phyloP scores from a whole-genome alignment of 2,888 invertebrate species.

The Mythimna vitellina region DNA sequence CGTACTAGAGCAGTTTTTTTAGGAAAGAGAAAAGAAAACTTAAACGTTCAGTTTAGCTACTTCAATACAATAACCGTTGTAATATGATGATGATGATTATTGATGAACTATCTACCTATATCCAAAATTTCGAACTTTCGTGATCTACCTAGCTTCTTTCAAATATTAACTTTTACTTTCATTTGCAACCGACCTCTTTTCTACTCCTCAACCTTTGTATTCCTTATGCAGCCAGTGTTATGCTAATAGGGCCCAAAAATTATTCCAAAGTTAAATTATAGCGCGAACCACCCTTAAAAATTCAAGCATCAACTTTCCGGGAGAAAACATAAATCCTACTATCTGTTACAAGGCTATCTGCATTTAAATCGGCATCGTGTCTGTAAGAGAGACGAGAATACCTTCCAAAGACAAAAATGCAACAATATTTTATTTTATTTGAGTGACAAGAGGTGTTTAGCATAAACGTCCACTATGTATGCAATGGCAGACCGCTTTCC shows the following conservation, averaged over 20 bases:
- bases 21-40: too few relatives aligned
- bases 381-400: slow-evolving; percentile 39
- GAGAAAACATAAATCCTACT: slow-evolving; percentile 53
- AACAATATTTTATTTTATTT: slow-evolving; percentile 74
- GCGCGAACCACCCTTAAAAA: slow-evolving; percentile 40
- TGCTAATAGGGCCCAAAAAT: slow-evolving; percentile 32
- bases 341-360: slow-evolving; percentile 54
- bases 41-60: too few relatives aligned
- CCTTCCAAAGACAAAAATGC: slow-evolving; percentile 67
- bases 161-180: slow-evolving; percentile 9
- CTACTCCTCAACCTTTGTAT: slow-evolving; percentile 29
- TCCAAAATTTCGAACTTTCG: not conserved
- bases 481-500: slow-evolving; percentile 63
- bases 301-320: slow-evolving; percentile 25
- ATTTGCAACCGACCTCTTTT: slow-evolving; percentile 30
- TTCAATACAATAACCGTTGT: too few relatives aligned
- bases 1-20: too few relatives aligned
- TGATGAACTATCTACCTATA: not conserved
- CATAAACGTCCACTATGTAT: slow-evolving; percentile 75
- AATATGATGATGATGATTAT: too few relatives aligned
- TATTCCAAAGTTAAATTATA: slow-evolving; percentile 49
- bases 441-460: slow-evolving; percentile 71
- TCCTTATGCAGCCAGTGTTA: slow-evolving; percentile 32
- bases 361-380: slow-evolving; percentile 58
- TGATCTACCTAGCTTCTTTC: not conserved